A percentile compares a stretch with the other conserved stretches of the same genome.
Evolutionary conservation across 1,140 invertebrate genomes (phyloP).

Genomic region (Drosophila melanogaster): DNA sequence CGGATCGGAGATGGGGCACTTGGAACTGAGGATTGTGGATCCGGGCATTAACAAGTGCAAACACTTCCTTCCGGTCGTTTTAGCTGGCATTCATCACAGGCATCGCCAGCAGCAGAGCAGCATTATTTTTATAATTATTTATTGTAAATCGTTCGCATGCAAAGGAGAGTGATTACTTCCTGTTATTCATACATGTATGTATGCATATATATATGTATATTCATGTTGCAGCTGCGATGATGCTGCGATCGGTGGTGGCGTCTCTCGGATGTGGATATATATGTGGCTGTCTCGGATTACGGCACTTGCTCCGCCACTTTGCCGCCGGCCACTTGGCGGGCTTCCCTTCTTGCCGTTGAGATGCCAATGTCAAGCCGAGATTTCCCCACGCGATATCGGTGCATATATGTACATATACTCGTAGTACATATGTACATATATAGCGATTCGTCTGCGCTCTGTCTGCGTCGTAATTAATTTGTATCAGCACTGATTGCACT

Average conservation of each 20-base stretch:
- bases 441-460: conserved; percentile 43
- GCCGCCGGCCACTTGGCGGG: conserved; percentile 30
- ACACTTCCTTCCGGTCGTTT: conserved; percentile 46
- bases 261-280: neutral
- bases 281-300: conserved; percentile 30
- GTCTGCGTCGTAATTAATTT: conserved; percentile 70
- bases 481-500: conserved; percentile 51
- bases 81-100: conserved; percentile 26
- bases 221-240: conserved; percentile 35
- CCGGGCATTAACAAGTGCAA: conserved; percentile 44
- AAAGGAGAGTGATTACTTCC: conserved; percentile 62
- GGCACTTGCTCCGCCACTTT: conserved; percentile 43
- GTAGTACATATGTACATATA: neutral
- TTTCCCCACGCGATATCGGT: conserved; percentile 53
- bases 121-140: conserved; percentile 70
- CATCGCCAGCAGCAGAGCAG: conserved; percentile 11
- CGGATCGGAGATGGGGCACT: neutral
- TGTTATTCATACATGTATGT: conserved; percentile 13
- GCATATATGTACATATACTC: neutral
- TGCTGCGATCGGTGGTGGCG: conserved; percentile 1
- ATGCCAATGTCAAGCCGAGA: conserved; percentile 45
- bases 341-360: conserved; percentile 23
- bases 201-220: neutral
- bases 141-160: conserved; percentile 58
- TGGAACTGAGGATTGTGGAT: neutral